phyloP scores from a whole-genome alignment of 2,113 vertebrate species.

The Hemichromis elongatus region DNA sequence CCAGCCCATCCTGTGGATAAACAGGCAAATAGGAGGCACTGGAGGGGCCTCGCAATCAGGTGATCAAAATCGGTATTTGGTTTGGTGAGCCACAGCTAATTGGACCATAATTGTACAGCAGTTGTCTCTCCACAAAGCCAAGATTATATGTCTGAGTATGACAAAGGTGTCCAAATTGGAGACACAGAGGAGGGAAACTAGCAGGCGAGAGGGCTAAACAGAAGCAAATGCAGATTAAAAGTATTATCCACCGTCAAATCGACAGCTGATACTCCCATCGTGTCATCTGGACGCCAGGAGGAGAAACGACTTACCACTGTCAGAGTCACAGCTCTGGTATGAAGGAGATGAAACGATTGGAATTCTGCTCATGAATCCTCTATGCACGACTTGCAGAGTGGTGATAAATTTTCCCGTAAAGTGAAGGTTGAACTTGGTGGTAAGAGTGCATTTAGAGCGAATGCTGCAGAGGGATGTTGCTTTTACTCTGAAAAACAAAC shows the following conservation, averaged over 20 bases:
- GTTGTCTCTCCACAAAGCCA: background rate
- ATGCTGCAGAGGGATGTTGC: background rate
- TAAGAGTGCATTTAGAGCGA: background rate
- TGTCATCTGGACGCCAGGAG: conserved; percentile 51
- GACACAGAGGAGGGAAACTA: background rate
- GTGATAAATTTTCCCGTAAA: conserved; percentile 55
- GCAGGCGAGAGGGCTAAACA: background rate
- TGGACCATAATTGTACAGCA: background rate
- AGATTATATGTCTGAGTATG: background rate
- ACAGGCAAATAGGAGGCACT: background rate
- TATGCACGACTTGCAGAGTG: conserved; percentile 20
- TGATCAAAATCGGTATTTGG: background rate
- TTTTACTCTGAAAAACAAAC: background rate
- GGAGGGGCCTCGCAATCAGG: background rate
- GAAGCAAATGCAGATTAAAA: conserved; percentile 31
- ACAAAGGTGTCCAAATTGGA: background rate
- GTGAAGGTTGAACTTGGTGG: background rate
- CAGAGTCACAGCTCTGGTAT: conserved; percentile 29
- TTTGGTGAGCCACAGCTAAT: background rate
- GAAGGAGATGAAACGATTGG: conserved; percentile 19
- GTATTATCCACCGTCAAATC: conserved; percentile 2
- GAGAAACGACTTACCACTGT: conserved; percentile 43
- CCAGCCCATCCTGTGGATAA: background rate
- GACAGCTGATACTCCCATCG: conserved; percentile 8
- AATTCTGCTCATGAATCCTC: conserved; percentile 11